These are phyloP conservation scores for Caenorhabditis sp. DNA, from an alignment of 2,888 invertebrate genomes.

Conservation along the genomic window DNA sequence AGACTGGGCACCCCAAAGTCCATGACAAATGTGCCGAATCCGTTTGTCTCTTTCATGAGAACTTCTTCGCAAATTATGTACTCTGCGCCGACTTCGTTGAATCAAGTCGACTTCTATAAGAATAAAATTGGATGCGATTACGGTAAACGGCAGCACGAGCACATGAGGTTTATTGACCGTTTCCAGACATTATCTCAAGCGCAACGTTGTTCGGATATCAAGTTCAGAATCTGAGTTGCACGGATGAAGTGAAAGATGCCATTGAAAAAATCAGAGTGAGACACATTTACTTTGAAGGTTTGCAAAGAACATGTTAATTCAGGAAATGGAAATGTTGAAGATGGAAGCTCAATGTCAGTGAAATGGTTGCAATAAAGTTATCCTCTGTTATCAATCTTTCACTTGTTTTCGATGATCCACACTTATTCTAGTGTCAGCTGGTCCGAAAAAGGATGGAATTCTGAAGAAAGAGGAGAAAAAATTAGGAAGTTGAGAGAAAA, in stretches of 20 bases:
- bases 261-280: slow-evolving; percentile 25
- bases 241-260: slow-evolving; percentile 3
- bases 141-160: too few species aligned
- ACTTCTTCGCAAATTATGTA: slow-evolving; percentile 44
- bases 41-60: slow-evolving; percentile 40
- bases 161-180: too few species aligned
- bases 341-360: slow-evolving; percentile 20
- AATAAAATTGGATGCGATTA: slow-evolving; percentile 19
- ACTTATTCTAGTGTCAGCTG: slow-evolving; percentile 24
- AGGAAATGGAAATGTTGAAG: slow-evolving; percentile 29
- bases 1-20: slow-evolving; percentile 23
- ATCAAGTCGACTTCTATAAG: neutral
- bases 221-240: slow-evolving; percentile 19
- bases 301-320: neutral
- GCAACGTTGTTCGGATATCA: slow-evolving; percentile 39
- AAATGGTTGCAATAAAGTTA: neutral
- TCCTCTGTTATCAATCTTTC: neutral
- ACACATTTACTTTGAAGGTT: neutral
- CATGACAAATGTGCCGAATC: slow-evolving; percentile 8
- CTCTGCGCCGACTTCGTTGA: slow-evolving; percentile 16
- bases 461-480: slow-evolving; percentile 22
- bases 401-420: neutral
- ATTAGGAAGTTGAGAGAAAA: slow-evolving; percentile 36
- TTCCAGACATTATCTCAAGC: slow-evolving; percentile 28
- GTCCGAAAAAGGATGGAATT: slow-evolving; percentile 21